phyloP scores from a whole-genome alignment of 2,113 vertebrate genomes.

The Climacteris rufus region DNA sequence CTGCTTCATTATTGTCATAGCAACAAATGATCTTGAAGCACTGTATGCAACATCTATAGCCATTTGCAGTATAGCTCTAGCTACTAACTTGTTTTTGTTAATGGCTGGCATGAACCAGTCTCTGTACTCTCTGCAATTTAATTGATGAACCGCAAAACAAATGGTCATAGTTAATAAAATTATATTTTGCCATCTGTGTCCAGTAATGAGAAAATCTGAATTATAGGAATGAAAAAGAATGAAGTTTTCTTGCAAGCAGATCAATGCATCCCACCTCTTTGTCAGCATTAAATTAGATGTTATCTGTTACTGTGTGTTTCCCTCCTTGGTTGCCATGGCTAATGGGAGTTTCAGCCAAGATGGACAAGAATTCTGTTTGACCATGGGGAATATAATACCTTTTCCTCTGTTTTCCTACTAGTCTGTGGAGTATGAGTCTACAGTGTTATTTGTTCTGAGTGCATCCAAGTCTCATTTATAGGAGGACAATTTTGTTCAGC shows the following conservation, averaged over 20 bases:
- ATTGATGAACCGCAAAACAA: constrained; percentile 49
- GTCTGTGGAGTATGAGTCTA: background rate
- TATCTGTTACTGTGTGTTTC: background rate
- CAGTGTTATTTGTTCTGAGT: background rate
- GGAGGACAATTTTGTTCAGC: constrained; percentile 14
- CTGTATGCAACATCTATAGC: constrained; percentile 20
- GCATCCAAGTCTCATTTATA: background rate
- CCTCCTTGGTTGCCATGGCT: background rate
- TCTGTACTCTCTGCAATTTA: constrained; percentile 27
- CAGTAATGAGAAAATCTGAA: constrained; percentile 57
- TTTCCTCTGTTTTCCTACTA: background rate
- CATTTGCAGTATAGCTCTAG: constrained; percentile 16
- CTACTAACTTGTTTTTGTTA: constrained; percentile 25
- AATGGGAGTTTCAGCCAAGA: constrained; percentile 16
- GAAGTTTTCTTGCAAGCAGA: constrained; percentile 28
- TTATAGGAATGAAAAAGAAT: constrained; percentile 50
- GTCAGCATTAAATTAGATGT: constrained; percentile 28
- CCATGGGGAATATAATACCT: background rate
- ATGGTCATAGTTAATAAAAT: constrained; percentile 56
- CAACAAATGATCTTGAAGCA: constrained; percentile 50
- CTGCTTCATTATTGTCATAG: constrained; percentile 52
- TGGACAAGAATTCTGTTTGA: constrained; percentile 24
- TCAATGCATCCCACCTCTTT: constrained; percentile 35
- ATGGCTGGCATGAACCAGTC: constrained; percentile 16
- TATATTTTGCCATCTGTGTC: constrained; percentile 56